Percentiles rank a stretch among this genome's conserved stretches.
Conservation (phyloP, 2,888 invertebrate genomes). For the Ichneumon xanthorius region DNA sequence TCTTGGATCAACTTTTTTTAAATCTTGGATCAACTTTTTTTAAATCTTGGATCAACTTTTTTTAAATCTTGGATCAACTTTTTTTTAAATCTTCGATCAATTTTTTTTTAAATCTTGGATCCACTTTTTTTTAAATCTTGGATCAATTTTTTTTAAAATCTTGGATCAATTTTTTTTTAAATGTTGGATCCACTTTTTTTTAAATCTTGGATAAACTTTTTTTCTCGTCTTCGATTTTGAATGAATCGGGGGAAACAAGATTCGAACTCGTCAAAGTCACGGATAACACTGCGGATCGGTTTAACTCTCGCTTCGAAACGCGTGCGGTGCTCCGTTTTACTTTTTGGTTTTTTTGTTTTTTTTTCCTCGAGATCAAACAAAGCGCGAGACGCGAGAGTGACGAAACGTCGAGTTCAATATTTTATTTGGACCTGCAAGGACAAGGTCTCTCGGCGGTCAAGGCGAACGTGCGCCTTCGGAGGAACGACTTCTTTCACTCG, state of each 20-base stretch:
- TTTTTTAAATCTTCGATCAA: too few relatives aligned
- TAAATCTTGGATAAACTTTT: too few relatives aligned
- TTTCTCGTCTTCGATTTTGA: not conserved
- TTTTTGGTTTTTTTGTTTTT: not conserved
- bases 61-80: too few relatives aligned
- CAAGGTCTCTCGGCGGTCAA: slow-evolving; percentile 40
- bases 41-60: too few relatives aligned
- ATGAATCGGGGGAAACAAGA: not conserved
- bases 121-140: too few relatives aligned
- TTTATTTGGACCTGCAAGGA: slow-evolving; percentile 59
- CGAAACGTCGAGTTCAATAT: slow-evolving; percentile 56
- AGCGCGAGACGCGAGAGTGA: slow-evolving; percentile 22
- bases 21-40: too few relatives aligned
- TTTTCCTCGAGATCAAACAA: slow-evolving; percentile 1
- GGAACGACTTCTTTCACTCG: slow-evolving; percentile 52
- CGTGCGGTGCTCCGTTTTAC: slow-evolving; percentile 14
- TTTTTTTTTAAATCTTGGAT: too few relatives aligned
- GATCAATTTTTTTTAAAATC: too few relatives aligned
- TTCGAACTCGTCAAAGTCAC: not conserved
- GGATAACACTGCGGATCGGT: slow-evolving; percentile 1
- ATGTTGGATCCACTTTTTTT: too few relatives aligned
- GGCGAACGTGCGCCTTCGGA: slow-evolving; percentile 45
- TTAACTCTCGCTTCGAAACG: not conserved
- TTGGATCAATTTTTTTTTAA: too few relatives aligned
- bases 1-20: too few relatives aligned